Evolutionary conservation across 2,888 invertebrate species (phyloP), one percentile per base, ranked within the genome.

Genomic region (Ormyrus pomaceus): DNA sequence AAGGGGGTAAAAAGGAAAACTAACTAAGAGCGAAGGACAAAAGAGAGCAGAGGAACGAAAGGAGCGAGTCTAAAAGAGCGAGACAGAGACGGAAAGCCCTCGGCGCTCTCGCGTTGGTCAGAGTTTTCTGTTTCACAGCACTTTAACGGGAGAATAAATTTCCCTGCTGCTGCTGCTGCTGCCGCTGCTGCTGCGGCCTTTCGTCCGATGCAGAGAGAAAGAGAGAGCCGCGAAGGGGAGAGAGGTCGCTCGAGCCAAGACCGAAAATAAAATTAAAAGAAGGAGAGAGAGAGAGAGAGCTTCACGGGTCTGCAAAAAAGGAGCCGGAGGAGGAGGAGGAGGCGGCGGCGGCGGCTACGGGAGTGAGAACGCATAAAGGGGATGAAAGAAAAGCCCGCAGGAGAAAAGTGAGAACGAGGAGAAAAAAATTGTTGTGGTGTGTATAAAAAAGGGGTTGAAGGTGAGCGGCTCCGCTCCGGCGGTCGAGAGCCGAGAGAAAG

Each of bases 91-190:
- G 34, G 34, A 34, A 34, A 34, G 34, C 34, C 3, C 34, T 34
- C 34, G 34, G 34, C 34, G 34, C 34, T 34, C 34, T 34, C 34
- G 34, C 34, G 83, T 83, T 84, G 85, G 84, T 83, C 83, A 83
- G 84, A 85, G 84, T 86, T 86, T 86, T 86, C 86, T 86, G 85
- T 87, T 87, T 87, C 86, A 62, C 86, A 84, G 87, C 87, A 86
- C 87, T 88, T 88, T 87, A 88, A 86, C 86, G 85, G 84, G 85
- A 86, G 87, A 86, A 87, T 87, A 87, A 87, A 87, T 88, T 89
- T 85, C 82, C 85, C 77, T 56, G 69, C 34, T 34, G 66, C 69
- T 81, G 62, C 64, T 11, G 53, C 81, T 80, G 19, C 19, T 56
- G 69, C 34, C 2, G 66, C 69, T 81, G 34, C 34, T 34, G 83